A percentile compares a stretch with the other conserved stretches of the same genome.
These are phyloP conservation scores for Oscheius sp. DNA, from an alignment of 2,888 invertebrate genomes.

Conservation along the genomic window DNA sequence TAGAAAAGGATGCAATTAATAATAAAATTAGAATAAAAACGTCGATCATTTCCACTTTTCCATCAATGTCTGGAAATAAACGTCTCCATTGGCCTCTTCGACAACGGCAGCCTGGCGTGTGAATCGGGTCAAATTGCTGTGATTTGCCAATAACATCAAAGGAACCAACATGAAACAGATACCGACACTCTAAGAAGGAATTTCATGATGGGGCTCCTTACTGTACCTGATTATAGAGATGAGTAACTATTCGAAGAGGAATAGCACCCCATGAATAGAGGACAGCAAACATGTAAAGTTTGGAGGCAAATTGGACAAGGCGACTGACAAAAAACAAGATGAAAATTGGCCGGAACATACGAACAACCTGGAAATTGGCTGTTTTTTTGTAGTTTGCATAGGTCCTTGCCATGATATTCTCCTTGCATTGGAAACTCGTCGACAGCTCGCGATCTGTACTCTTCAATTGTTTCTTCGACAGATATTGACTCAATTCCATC, in stretches of 20 bases:
- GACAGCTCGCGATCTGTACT: constrained; percentile 19
- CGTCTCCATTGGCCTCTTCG: constrained; percentile 3
- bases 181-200: constrained; percentile 20
- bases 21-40: not conserved
- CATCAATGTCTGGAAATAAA: constrained; percentile 21
- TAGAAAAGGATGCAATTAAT: not conserved
- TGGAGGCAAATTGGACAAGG: constrained; percentile 7
- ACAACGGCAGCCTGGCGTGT: constrained; percentile 25
- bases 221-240: constrained; percentile 26
- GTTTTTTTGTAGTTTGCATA: not conserved
- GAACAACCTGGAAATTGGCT: constrained; percentile 15
- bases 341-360: constrained; percentile 22
- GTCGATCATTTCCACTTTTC: constrained; percentile 10
- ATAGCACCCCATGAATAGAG: constrained; percentile 2
- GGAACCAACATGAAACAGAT: constrained; percentile 27
- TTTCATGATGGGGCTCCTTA: not conserved
- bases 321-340: constrained; percentile 21
- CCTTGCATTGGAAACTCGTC: constrained; percentile 30
- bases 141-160: constrained; percentile 12
- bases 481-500: constrained; percentile 16
- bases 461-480: constrained; percentile 9
- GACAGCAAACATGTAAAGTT: constrained; percentile 5
- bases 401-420: constrained; percentile 21
- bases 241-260: constrained; percentile 21
- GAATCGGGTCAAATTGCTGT: constrained; percentile 25